Percentiles rank a stretch among this genome's conserved stretches.
These are phyloP conservation scores for Arremon aurantiirostris DNA, from an alignment of 2,797 vertebrate genomes.

Conservation along the genomic window DNA sequence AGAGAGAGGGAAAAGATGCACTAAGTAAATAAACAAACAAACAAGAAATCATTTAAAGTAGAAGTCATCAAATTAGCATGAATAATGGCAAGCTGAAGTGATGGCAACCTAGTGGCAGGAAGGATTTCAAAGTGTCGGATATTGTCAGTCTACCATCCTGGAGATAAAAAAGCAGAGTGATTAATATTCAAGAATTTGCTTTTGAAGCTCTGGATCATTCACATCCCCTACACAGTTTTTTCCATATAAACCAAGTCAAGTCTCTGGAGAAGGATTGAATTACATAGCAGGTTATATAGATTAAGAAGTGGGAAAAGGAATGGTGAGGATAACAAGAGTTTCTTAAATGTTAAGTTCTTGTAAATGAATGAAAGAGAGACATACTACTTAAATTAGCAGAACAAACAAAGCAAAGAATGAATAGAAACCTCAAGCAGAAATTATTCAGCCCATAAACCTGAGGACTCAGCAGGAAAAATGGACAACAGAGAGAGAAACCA, in stretches of 20 bases:
- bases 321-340: not conserved
- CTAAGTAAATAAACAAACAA: not conserved
- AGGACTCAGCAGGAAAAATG: not conserved
- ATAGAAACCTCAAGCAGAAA: not conserved
- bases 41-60: not conserved
- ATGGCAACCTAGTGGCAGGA: not conserved
- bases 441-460: not conserved
- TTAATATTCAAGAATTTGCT: slow-evolving; percentile 1
- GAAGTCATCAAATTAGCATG: not conserved
- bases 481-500: not conserved
- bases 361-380: not conserved
- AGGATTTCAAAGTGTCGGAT: not conserved
- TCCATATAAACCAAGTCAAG: not conserved
- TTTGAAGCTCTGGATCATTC: slow-evolving; percentile 1
- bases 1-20: not conserved
- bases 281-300: not conserved
- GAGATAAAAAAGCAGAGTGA: not conserved
- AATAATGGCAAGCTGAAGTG: not conserved
- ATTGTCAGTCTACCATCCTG: not conserved
- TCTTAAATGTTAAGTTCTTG: not conserved
- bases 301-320: not conserved
- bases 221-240: not conserved
- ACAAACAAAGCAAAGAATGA: slow-evolving; percentile 6
- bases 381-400: slow-evolving; percentile 6
- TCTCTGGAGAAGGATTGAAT: not conserved